Evolutionary conservation across 2,797 vertebrate genomes (phyloP).

Genomic region (Neosilurus mollespiculum): DNA sequence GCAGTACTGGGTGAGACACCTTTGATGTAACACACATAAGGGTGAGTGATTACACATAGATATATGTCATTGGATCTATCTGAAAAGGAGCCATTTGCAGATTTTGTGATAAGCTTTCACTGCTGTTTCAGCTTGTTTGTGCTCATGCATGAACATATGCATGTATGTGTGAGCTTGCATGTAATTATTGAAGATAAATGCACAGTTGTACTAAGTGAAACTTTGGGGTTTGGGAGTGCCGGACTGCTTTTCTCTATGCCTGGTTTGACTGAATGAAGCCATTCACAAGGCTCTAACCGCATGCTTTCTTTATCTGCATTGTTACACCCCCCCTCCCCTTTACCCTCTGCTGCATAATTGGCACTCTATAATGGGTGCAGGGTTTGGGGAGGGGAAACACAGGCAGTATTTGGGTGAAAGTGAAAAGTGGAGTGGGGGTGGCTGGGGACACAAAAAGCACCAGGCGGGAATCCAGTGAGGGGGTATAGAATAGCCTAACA

Average conservation of each 20-base stretch:
- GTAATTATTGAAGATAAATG: slow-evolving; percentile 53
- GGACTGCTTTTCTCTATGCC: slow-evolving; percentile 53
- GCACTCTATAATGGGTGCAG: slow-evolving; percentile 51
- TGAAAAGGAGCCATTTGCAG: neutral
- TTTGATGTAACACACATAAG: slow-evolving; percentile 25
- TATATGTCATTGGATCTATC: neutral
- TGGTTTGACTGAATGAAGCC: slow-evolving; percentile 55
- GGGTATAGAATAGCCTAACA: slow-evolving; percentile 44
- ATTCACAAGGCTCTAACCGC: slow-evolving; percentile 57
- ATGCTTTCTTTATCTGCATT: slow-evolving; percentile 61
- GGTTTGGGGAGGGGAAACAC: slow-evolving; percentile 45
- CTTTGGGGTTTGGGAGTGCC: slow-evolving; percentile 50
- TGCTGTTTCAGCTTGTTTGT: neutral
- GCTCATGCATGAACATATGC: slow-evolving; percentile 18
- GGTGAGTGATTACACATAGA: slow-evolving; percentile 4
- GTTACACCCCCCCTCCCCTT: slow-evolving; percentile 53
- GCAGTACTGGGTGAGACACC: slow-evolving; percentile 14
- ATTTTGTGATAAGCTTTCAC: neutral
- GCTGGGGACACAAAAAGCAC: slow-evolving; percentile 43
- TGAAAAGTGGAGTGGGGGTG: slow-evolving; percentile 49
- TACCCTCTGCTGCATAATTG: slow-evolving; percentile 54
- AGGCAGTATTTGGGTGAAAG: slow-evolving; percentile 55
- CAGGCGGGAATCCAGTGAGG: slow-evolving; percentile 36
- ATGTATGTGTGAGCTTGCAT: slow-evolving; percentile 41
- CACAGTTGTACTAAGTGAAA: slow-evolving; percentile 54